phyloP scores from a whole-genome alignment of 2,888 invertebrate species.

The Empis stercorea region DNA sequence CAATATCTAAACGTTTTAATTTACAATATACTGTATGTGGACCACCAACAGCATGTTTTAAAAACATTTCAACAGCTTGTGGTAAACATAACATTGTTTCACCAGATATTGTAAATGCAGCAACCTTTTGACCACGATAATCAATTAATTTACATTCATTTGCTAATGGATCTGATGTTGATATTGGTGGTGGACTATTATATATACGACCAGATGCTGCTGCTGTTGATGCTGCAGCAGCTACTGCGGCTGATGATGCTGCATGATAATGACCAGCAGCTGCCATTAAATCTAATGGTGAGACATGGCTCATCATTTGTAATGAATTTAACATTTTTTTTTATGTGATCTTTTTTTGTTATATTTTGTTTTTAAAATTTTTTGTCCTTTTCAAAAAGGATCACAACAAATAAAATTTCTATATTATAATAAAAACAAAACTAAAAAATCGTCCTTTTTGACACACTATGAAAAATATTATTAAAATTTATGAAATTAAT shows the following conservation, averaged over 20 bases:
- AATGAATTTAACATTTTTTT: conserved; percentile 50
- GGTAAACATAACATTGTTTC: conserved; percentile 96
- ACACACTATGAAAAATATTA: too few species aligned
- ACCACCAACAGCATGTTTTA: conserved; percentile 97
- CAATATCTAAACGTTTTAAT: conserved; percentile 95
- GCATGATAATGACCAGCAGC: conserved; percentile 66
- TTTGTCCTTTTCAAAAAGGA: too few species aligned
- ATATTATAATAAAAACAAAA: too few species aligned
- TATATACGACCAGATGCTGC: conserved; percentile 54
- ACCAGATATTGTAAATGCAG: conserved; percentile 92
- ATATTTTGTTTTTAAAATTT: neutral
- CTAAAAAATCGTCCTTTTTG: too few species aligned
- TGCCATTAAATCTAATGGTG: conserved; percentile 72
- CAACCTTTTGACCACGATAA: conserved; percentile 93
- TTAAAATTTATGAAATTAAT: too few species aligned
- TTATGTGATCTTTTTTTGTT: neutral
- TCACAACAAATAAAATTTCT: too few species aligned
- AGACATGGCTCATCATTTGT: conserved; percentile 65
- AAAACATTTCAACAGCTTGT: conserved; percentile 96
- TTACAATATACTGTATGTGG: conserved; percentile 99
- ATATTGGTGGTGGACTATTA: conserved; percentile 83
- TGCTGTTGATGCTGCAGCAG: neutral
- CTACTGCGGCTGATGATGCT: neutral
- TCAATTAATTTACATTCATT: conserved; percentile 96
- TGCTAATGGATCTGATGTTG: conserved; percentile 83